These are phyloP conservation scores for Phanerotoma sp. DNA, from an alignment of 2,888 invertebrate genomes.

Conservation along the genomic window DNA sequence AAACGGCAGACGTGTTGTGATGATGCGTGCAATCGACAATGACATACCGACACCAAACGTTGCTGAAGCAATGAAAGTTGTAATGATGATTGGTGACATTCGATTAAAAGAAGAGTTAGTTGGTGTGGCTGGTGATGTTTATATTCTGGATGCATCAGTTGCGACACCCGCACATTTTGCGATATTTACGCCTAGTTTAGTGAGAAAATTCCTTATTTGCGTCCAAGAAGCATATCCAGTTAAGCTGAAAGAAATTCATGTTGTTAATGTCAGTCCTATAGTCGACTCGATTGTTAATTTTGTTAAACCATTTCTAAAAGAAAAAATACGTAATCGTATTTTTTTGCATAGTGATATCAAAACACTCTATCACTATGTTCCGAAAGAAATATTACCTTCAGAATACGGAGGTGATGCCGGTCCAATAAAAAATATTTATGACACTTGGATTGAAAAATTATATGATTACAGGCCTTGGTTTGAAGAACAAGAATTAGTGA, in stretches of 20 bases:
- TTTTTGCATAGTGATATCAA: conserved; percentile 75
- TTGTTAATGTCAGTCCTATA: conserved; percentile 79
- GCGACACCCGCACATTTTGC: conserved; percentile 80
- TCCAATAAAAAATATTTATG: conserved; percentile 69
- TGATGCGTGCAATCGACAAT: conserved; percentile 73
- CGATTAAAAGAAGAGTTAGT: conserved; percentile 74
- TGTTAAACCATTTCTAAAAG: conserved; percentile 83
- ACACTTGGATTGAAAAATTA: conserved; percentile 77
- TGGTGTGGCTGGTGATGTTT: conserved; percentile 84
- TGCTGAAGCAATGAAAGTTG: conserved; percentile 77
- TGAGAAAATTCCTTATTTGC: conserved; percentile 83
- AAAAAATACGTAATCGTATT: conserved; percentile 82
- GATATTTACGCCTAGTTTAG: conserved; percentile 78
- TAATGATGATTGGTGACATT: conserved; percentile 82
- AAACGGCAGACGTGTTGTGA: conserved; percentile 74
- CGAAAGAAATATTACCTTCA: conserved; percentile 75
- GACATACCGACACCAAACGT: conserved; percentile 71
- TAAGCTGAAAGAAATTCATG: conserved; percentile 83
- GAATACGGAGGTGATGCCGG: conserved; percentile 85
- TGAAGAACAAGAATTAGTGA: conserved; percentile 73
- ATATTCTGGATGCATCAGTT: conserved; percentile 76
- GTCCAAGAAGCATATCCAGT: conserved; percentile 87
- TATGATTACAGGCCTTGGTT: conserved; percentile 80
- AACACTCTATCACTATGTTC: conserved; percentile 75
- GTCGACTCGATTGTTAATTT: conserved; percentile 84